phyloP scores from a whole-genome alignment of 2,888 invertebrate species.

The Monochamus alternatus region DNA sequence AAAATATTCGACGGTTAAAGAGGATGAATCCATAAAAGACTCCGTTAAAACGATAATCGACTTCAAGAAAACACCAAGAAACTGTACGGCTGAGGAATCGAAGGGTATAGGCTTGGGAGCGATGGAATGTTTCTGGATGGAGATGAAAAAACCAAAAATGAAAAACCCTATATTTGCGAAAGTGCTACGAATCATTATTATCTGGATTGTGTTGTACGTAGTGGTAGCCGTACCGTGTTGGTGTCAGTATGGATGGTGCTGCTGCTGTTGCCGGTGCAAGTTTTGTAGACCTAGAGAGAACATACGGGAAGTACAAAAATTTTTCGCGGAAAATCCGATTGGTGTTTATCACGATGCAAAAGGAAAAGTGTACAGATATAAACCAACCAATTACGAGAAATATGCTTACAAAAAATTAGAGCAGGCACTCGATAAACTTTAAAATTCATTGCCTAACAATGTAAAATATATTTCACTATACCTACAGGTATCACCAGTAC shows the following conservation, averaged over 20 bases:
- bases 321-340: constrained; percentile 74
- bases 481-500: too few species aligned
- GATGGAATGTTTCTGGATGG: constrained; percentile 68
- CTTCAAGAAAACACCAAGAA: constrained; percentile 63
- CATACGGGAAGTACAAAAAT: constrained; percentile 74
- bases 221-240: constrained; percentile 72
- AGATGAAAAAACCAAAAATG: constrained; percentile 63
- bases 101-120: constrained; percentile 63
- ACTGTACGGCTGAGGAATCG: constrained; percentile 72
- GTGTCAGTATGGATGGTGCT: constrained; percentile 77
- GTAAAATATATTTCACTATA: too few species aligned
- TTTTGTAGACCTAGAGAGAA: constrained; percentile 74
- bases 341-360: constrained; percentile 71
- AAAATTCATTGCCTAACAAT: constrained; percentile 15
- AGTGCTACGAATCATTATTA: constrained; percentile 63
- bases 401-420: constrained; percentile 75
- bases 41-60: constrained; percentile 66
- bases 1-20: constrained; percentile 68
- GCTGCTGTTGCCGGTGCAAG: constrained; percentile 74
- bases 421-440: constrained; percentile 74
- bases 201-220: constrained; percentile 71
- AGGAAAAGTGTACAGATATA: constrained; percentile 70
- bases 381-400: constrained; percentile 74
- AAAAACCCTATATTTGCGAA: constrained; percentile 55
- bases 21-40: constrained; percentile 67